Evolutionary conservation across 2,113 vertebrate genomes (phyloP).

Genomic region (Geococcyx californianus): DNA sequence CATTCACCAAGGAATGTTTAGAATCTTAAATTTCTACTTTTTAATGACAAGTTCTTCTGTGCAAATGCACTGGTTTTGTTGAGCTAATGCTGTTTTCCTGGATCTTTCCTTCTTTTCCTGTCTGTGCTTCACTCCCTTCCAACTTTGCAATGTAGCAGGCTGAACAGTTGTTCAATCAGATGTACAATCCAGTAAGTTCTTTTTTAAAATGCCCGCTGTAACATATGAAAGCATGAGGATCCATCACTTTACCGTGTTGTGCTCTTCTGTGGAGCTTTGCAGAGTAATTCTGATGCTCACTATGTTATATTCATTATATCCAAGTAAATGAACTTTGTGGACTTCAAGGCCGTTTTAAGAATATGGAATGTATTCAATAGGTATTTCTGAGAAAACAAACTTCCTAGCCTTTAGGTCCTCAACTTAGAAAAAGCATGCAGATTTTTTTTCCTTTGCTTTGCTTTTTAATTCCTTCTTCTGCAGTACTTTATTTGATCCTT

Average conservation of each 20-base stretch:
- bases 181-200: constrained; percentile 98
- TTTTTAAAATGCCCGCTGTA: constrained; percentile 81
- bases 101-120: constrained; percentile 83
- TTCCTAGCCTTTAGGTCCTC: constrained; percentile 61
- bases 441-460: not conserved
- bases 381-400: not conserved
- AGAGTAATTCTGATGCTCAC: constrained; percentile 56
- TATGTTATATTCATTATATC: constrained; percentile 27
- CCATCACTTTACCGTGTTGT: constrained; percentile 59
- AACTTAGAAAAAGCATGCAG: constrained; percentile 55
- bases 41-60: constrained; percentile 75
- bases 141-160: constrained; percentile 97
- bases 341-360: constrained; percentile 65
- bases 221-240: constrained; percentile 95
- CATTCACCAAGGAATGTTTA: constrained; percentile 81
- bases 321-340: constrained; percentile 58
- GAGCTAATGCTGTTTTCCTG: constrained; percentile 90
- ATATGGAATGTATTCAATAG: constrained; percentile 23
- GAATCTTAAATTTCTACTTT: constrained; percentile 79
- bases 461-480: not conserved
- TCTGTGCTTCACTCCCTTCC: constrained; percentile 80
- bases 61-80: constrained; percentile 77
- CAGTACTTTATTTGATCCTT: constrained; percentile 67
- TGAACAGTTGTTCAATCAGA: constrained; percentile 99
- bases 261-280: constrained; percentile 49